Evolutionary conservation across 2,888 invertebrate genomes (phyloP), one percentile per base, ranked within the genome.

Genomic region (Nineta flava): DNA sequence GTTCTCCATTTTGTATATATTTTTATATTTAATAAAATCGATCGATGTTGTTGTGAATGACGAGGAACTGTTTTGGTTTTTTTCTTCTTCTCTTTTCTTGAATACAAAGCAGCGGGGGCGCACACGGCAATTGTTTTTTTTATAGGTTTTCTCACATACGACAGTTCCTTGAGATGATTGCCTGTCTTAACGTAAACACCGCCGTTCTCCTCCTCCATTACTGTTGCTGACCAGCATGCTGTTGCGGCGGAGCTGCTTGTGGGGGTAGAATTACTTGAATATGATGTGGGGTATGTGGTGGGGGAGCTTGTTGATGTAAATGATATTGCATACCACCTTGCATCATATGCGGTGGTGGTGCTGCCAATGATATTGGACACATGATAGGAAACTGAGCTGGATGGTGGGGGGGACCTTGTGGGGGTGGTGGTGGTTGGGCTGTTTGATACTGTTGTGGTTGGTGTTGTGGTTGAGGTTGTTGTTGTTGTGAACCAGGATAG

Each of bases 351-450:
- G 71, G 72, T 52, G 71, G 73, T 32, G 71, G 65, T 52, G 17
- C 46, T 4, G 15, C 16, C 2, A 34, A 17, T 54, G 79, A 64
- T 52, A 76, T 64, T 35, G 76, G 74, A 59, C 77, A 78, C 69
- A 79, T 72, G 53, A 78, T 68, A 52, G 75, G 76, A 62, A 72
- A 76, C 54, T 71, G 70, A 31, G 69, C 69, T 26, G 26, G 26
- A 7, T 26, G 26, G 34, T 69, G 69, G 34, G 68, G 72, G 48
- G 69, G 70, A 46, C 65, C 65, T 59, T 71, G 71, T 13, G 73
- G 76, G 41, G 77, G 78, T 44, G 76, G 77, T 55, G 74, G 75
- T 54, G 72, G 73, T 7, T 26, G 26, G 60, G 74, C 73, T 55
- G 73, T 68, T 55, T 74, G 67, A 60, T 73, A 71, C 59, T 74